phyloP scores from a whole-genome alignment of 1,140 invertebrate species.

The Pseudomyrmex concolor region DNA sequence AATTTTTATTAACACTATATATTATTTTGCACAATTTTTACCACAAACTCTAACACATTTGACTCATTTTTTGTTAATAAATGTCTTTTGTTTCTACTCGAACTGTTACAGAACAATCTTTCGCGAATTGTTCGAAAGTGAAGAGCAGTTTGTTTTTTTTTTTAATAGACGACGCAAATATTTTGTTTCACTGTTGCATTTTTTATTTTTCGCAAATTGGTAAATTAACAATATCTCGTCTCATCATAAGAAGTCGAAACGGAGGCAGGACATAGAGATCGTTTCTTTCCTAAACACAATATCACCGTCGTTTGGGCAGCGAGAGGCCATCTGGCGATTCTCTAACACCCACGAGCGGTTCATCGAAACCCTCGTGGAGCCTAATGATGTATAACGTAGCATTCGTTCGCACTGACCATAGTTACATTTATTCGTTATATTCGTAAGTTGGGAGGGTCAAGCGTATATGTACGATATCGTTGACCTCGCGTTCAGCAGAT shows the following conservation, averaged over 20 bases:
- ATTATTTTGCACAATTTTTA: not conserved
- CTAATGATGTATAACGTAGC: constrained; percentile 81
- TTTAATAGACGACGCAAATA: not conserved
- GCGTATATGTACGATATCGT: constrained; percentile 66
- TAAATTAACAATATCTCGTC: not conserved
- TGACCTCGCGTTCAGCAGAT: constrained; percentile 58
- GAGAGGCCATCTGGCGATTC: constrained; percentile 77
- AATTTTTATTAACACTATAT: not conserved
- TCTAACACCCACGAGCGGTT: constrained; percentile 75
- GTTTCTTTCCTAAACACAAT: constrained; percentile 57
- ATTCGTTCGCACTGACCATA: constrained; percentile 61
- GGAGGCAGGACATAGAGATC: constrained; percentile 27
- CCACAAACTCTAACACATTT: not conserved
- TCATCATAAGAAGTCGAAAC: constrained; percentile 26
- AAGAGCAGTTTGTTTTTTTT: no score
- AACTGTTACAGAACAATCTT: not conserved
- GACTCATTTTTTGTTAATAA: no score
- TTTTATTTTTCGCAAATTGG: no score
- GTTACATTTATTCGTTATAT: constrained; percentile 55
- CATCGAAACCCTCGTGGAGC: constrained; percentile 67
- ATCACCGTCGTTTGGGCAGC: constrained; percentile 67
- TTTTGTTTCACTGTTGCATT: no score
- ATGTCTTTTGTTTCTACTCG: no score
- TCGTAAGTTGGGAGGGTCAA: constrained; percentile 73
- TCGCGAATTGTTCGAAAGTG: no score